Evolutionary conservation across 2,113 vertebrate species (phyloP), one percentile per base, ranked within the genome.

Genomic region (Myiagra hebetior): DNA sequence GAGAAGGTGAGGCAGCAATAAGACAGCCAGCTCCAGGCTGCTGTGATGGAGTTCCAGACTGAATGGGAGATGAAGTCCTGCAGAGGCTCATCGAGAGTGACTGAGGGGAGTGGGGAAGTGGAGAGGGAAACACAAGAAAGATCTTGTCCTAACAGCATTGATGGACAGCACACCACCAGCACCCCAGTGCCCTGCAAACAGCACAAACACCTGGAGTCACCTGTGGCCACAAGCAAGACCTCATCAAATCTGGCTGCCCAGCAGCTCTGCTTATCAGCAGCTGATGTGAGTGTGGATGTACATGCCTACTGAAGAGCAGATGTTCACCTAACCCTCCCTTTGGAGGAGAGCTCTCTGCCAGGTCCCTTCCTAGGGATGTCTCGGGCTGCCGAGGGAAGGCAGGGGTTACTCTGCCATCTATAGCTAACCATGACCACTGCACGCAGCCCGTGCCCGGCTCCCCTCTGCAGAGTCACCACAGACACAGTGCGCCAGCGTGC

Each of bases 401-500:
- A 46, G n/a, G 14, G 21, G 2, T 70, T 63, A 10, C 35, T 44
- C 70, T 79, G 95, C 90, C 87, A 68, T 81, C 93, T 91, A 35
- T 49, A 52, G 92, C 65, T 79, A 11, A 18, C 7, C 21, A 1
- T 0, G 46, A 33, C 73, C 49, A 14, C 35, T 59, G 84, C 87
- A 46, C 3, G 5, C 72, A 83, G 35, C 65, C 55, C 0, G 2
- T 64, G 13, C 7, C 59, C n/a, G 13, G 21, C 78, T 56, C 8
- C 33, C 49, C 41, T 73, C 69, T 7, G 62, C 60, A 39, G 18
- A 46, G 78, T 8, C 65, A 33, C 35, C 0, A 46, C 55, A 41
- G 69, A 27, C 35, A 13, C 44, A 63, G 2, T 0, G 10, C 4
- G 4, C 2, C 1, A 7, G 47, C 11, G 8, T n/a, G 17, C 11